Base-by-base conservation (phyloP, 2,888 invertebrate genomes). In the Gerris lacustris region DNA sequence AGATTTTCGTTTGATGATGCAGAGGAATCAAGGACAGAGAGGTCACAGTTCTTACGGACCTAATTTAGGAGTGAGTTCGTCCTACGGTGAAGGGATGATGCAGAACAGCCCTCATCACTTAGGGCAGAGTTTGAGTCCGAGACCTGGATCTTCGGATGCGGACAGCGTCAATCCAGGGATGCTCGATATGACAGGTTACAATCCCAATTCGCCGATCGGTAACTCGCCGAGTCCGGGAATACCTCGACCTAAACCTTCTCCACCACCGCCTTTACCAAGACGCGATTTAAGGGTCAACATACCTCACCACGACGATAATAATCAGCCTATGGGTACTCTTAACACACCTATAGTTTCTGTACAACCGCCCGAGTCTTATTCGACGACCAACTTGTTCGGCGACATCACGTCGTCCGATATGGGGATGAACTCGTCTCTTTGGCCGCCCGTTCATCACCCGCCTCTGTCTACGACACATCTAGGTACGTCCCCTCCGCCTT, bases 1-100 rank as follows among this genome's bases (percentile, higher is more conserved):
- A 82, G 95, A 96, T 82, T 96, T 96, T 84, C 94, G 94, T 81
- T 88, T 94, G 86, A 93, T 95, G 90, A 90, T 95, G 87, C 92
- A 94, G 83, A 87, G 92, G 80, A 90, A 88, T 83, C 91, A 90
- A 66, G 78, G 86, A 82, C 83, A 88, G 74, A 87, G 88, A 75
- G 85, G 87, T 75, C 91, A 88, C 82, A 93, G 93, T 80, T 55
- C 55, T 9, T 55, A 55, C 55, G 87, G 89, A 77, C 84, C 92
- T 81, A 92, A 91, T 68, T 93, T 91, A 73, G 89, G 90, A 79
- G 92, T 91, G 77, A 92, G 93, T 73, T 92, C 92, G 74, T 86
- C 86, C 77, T 90, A 90, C 79, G 92, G 91, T 81, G 88, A 90
- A 77, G 85, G 86, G 76, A 86, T 94, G 81, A 85, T 94, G 79